Evolutionary conservation across 1,140 invertebrate genomes (phyloP), one percentile per base, ranked within the genome.

Genomic region (Scaptodrosophila lebanonensis): DNA sequence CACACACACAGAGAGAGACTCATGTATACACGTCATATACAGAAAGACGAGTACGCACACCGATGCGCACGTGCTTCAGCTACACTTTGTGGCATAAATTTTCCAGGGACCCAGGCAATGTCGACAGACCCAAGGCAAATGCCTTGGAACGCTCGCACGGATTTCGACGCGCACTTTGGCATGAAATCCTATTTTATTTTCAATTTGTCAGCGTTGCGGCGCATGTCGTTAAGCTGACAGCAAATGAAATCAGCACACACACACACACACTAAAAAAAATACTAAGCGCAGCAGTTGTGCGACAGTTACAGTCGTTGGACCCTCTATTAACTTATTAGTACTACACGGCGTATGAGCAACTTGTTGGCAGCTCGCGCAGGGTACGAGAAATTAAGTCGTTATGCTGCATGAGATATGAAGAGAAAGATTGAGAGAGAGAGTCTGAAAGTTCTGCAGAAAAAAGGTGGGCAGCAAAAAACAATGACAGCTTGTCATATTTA

Each of bases 281-380:
- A 20, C n/a, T n/a, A n/a, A n/a, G n/a, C n/a, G n/a, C n/a, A n/a
- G n/a, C n/a, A n/a, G n/a, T n/a, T n/a, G n/a, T n/a, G n/a, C 25
- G 48, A 32, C 16, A 64, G 58, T n/a, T n/a, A n/a, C n/a, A n/a
- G n/a, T n/a, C n/a, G n/a, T n/a, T n/a, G n/a, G n/a, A n/a, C n/a
- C n/a, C n/a, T n/a, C 64, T 79, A 79, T 77, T 77, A 79, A 68
- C 67, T 79, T 77, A 79, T 77, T 79, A 77, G 72, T 73, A 65
- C 64, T 64, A 68, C 67, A 54, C 53, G 64, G 63, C 67, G 73
- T 72, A 72, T 77, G 73, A 60, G 73, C 51, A 77, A 77, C 73
- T 64, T 64, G 63, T 66, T 66, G 63, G 65, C n/a, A n/a, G n/a
- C n/a, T n/a, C n/a, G n/a, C n/a, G n/a, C n/a, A n/a, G n/a, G n/a